A percentile compares a stretch with the other conserved stretches of the same genome.
Conservation (phyloP, 2,797 vertebrate species). For the Cephalopachus bancanus region DNA sequence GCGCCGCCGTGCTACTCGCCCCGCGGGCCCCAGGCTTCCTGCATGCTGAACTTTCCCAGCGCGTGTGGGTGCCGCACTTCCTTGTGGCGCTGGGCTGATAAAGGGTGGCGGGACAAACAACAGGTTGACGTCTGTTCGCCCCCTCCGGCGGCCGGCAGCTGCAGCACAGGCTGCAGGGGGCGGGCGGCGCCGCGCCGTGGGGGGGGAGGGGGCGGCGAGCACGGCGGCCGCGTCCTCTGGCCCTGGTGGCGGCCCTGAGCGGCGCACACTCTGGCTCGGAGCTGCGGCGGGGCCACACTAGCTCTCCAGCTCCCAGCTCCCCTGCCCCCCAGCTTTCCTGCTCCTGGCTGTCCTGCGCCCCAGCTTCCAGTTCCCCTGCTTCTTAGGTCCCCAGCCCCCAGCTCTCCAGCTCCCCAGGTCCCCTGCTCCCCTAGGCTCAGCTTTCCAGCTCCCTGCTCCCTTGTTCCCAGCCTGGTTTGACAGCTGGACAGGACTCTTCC, state of each 20-base stretch:
- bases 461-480: not conserved
- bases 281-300: not conserved
- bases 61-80: constrained; percentile 72
- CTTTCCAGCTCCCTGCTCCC: too few relatives aligned
- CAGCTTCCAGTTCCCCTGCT: too few relatives aligned
- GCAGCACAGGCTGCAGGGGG: constrained; percentile 73
- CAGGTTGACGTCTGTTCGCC: constrained; percentile 79
- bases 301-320: too few relatives aligned
- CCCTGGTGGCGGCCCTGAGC: not conserved
- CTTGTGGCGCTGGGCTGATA: constrained; percentile 56
- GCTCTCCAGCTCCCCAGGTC: too few relatives aligned
- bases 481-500: not conserved
- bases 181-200: not conserved
- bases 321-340: too few relatives aligned
- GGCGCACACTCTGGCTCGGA: not conserved
- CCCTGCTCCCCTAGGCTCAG: too few relatives aligned
- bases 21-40: constrained; percentile 83
- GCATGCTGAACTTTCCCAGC: constrained; percentile 78
- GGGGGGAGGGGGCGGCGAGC: too few relatives aligned
- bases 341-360: too few relatives aligned
- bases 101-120: constrained; percentile 65
- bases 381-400: too few relatives aligned
- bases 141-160: constrained; percentile 75
- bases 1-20: constrained; percentile 61
- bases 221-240: not conserved